Conservation (phyloP, 1,140 invertebrate species). For the Hyphantria cunea region DNA sequence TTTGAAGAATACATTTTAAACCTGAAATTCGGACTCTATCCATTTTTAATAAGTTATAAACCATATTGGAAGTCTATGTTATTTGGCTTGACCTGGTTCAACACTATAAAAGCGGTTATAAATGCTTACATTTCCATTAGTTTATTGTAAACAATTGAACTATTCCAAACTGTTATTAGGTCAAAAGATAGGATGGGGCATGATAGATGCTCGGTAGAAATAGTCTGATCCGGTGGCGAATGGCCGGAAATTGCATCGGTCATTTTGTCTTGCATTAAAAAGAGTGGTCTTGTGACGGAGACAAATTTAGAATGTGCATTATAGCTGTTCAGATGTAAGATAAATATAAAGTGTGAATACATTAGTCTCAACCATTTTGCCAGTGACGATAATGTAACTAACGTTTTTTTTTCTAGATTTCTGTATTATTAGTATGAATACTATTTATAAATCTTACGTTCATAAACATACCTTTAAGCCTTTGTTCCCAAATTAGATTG, state of each 20-base stretch:
- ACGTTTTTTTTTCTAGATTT: too few relatives aligned
- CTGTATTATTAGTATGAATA: too few relatives aligned
- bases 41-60: too few relatives aligned
- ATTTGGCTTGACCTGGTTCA: background rate
- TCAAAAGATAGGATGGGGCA: constrained; percentile 18
- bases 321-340: too few relatives aligned
- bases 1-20: background rate
- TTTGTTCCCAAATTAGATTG: too few relatives aligned
- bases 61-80: too few relatives aligned
- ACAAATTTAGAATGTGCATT: too few relatives aligned
- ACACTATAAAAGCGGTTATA: background rate
- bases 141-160: background rate
- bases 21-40: too few relatives aligned
- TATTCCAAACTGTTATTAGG: constrained; percentile 12
- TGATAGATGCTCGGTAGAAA: constrained; percentile 21
- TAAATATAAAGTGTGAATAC: too few relatives aligned
- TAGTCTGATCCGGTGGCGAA: constrained; percentile 24
- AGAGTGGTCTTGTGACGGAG: background rate
- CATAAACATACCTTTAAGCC: too few relatives aligned
- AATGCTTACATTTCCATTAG: constrained; percentile 2
- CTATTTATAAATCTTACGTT: background rate
- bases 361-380: too few relatives aligned
- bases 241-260: constrained; percentile 26
- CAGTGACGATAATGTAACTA: too few relatives aligned
- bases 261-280: constrained; percentile 15